Conservation (phyloP, 2,797 vertebrate species). For the Coluber constrictor region DNA sequence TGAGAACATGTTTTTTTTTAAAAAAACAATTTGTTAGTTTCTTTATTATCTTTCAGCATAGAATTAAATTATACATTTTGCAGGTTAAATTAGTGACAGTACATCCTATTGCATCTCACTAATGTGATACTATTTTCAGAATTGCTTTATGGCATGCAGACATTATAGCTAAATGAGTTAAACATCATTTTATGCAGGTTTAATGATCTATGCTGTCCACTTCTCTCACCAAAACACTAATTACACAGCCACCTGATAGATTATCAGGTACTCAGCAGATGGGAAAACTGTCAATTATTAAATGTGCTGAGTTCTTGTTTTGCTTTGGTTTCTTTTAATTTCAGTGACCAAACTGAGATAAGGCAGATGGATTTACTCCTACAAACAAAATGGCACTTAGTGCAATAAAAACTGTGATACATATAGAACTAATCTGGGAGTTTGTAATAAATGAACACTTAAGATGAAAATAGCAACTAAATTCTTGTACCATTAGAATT, state of each 20-base stretch:
- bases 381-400: constrained; percentile 25
- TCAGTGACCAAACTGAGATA: constrained; percentile 39
- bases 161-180: not conserved
- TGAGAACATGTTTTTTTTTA: not conserved
- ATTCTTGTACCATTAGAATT: not conserved
- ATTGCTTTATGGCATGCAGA: constrained; percentile 11
- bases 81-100: not conserved
- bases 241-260: constrained; percentile 68
- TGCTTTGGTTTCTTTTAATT: constrained; percentile 47
- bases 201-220: constrained; percentile 10
- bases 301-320: constrained; percentile 34
- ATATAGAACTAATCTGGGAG: not conserved
- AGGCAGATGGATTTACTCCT: constrained; percentile 48
- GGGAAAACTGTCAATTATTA: constrained; percentile 62
- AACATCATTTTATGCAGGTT: constrained; percentile 6
- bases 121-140: not conserved
- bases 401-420: constrained; percentile 31
- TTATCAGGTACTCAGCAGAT: constrained; percentile 76
- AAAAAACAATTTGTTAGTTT: not conserved
- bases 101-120: constrained; percentile 14
- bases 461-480: not conserved
- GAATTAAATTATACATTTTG: not conserved
- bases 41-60: not conserved
- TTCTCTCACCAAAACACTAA: constrained; percentile 43
- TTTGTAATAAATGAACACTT: not conserved